Conservation (phyloP, 2,113 vertebrate species). For the Calyptommatus sinebrachiatus region DNA sequence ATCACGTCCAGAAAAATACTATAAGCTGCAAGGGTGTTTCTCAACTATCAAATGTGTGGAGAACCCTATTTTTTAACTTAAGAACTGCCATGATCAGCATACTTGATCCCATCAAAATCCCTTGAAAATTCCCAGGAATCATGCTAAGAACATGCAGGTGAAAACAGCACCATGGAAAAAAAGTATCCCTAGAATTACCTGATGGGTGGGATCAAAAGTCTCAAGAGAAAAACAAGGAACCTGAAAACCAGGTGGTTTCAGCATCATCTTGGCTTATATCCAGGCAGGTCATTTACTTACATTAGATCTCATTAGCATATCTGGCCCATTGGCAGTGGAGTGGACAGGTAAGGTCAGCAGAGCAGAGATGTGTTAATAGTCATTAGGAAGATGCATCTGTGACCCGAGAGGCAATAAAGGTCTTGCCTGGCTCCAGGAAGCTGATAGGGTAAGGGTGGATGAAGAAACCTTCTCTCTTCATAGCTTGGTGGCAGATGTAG, state of each 20-base stretch:
- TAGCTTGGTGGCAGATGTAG: not conserved
- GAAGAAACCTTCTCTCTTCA: not conserved
- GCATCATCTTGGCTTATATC: not conserved
- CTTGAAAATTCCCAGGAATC: not conserved
- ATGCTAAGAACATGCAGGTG: not conserved
- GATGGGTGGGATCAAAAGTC: not conserved
- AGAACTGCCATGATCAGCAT: no score
- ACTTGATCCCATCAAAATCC: no score
- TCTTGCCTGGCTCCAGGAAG: not conserved
- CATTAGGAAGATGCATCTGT: conserved; percentile 7
- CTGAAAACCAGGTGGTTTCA: not conserved
- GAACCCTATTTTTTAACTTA: no score
- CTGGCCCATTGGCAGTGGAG: not conserved
- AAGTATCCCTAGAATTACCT: not conserved
- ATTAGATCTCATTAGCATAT: conserved; percentile 26
- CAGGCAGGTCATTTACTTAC: not conserved
- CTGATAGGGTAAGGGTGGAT: no score
- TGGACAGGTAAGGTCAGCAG: conserved; percentile 5
- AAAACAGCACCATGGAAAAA: not conserved
- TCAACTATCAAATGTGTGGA: not conserved
- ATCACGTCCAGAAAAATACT: not conserved
- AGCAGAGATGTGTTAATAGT: conserved; percentile 8
- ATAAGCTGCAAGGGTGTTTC: not conserved
- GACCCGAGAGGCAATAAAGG: not conserved
- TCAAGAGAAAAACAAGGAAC: not conserved